Conservation (phyloP, 2,888 invertebrate genomes). For the Cepaea hortensis region DNA sequence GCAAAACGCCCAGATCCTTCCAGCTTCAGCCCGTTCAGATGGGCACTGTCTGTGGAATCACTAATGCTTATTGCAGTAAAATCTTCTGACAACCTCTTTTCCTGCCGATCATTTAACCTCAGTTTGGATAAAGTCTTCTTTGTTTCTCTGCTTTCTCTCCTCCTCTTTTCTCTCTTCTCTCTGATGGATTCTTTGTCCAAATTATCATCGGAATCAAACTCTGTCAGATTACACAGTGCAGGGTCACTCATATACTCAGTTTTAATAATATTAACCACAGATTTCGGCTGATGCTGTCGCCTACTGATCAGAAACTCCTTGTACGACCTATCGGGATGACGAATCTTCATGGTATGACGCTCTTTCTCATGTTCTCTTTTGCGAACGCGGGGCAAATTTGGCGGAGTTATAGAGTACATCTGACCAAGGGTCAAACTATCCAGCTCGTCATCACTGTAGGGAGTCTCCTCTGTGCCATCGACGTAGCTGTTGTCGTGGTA, state of each 20-base stretch:
- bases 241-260: constrained; percentile 63
- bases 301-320: constrained; percentile 58
- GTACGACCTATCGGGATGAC: constrained; percentile 48
- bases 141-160: constrained; percentile 59
- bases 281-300: constrained; percentile 53
- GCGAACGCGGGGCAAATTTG: constrained; percentile 56
- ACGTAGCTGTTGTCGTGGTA: not conserved
- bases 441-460: constrained; percentile 57
- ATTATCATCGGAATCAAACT: constrained; percentile 69
- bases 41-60: constrained; percentile 53
- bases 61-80: constrained; percentile 32
- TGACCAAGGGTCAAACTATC: constrained; percentile 51
- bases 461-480: constrained; percentile 52
- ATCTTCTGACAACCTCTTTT: constrained; percentile 62
- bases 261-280: constrained; percentile 61
- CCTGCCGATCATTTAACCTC: constrained; percentile 60
- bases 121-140: constrained; percentile 64
- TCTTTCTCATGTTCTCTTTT: constrained; percentile 58
- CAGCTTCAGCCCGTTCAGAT: constrained; percentile 55
- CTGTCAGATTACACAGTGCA: constrained; percentile 62
- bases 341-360: constrained; percentile 49
- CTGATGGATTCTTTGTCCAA: constrained; percentile 58
- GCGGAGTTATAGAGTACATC: constrained; percentile 64
- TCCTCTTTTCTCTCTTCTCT: constrained; percentile 62
- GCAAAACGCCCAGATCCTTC: constrained; percentile 63